Conservation (phyloP, 2,888 invertebrate genomes). For the Trichogramma evanescens region DNA sequence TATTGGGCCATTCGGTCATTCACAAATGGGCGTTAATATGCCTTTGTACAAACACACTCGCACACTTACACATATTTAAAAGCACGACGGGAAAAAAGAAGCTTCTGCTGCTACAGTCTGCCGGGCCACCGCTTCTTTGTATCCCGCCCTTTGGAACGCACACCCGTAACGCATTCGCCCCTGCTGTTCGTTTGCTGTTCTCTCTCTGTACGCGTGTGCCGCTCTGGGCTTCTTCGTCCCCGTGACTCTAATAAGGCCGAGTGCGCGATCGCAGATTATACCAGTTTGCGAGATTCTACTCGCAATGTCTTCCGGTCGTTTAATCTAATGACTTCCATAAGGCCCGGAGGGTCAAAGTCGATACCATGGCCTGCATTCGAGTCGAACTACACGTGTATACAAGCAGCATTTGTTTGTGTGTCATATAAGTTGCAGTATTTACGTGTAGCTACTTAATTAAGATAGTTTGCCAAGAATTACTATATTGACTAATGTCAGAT, state of each 20-base stretch:
- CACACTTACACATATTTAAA: too few species aligned
- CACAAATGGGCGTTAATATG: not conserved
- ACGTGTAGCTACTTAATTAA: too few species aligned
- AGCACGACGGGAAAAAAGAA: too few species aligned
- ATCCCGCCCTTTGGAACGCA: not conserved
- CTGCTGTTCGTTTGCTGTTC: not conserved
- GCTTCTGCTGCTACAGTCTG: too few species aligned
- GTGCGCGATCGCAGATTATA: conserved; percentile 28
- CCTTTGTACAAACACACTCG: not conserved
- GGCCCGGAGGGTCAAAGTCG: conserved; percentile 23
- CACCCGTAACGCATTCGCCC: not conserved
- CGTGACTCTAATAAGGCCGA: conserved; percentile 26
- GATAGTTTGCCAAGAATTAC: too few species aligned
- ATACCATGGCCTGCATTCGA: not conserved
- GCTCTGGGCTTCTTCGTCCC: too few species aligned
- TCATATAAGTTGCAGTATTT: not conserved
- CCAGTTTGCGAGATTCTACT: not conserved
- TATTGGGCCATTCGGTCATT: conserved; percentile 12
- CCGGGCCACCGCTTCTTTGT: not conserved
- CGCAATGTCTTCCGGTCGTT: conserved; percentile 39
- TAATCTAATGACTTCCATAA: conserved; percentile 24
- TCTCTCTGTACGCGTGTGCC: not conserved
- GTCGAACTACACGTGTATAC: not conserved
- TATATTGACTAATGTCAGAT: too few species aligned
- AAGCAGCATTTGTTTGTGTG: not conserved